A percentile compares a stretch with the other conserved stretches of the same genome.
phyloP scores from a whole-genome alignment of 2,888 invertebrate genomes.

The Nysson spinosus region DNA sequence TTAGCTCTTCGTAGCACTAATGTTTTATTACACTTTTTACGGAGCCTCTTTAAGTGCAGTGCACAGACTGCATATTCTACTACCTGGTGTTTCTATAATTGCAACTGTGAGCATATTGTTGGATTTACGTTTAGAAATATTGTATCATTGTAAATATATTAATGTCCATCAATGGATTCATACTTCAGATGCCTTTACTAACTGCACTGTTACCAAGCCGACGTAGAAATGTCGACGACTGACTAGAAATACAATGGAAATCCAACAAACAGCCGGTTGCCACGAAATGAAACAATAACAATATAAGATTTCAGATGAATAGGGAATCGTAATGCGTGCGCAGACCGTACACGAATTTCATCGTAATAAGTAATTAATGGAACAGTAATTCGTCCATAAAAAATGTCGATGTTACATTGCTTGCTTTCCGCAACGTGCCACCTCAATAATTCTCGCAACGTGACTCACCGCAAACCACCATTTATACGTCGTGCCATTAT shows the following conservation, averaged over 20 bases:
- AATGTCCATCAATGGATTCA: no score
- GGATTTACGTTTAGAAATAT: background rate
- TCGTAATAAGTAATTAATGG: conserved; percentile 24
- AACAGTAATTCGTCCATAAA: conserved; percentile 19
- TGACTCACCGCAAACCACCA: conserved; percentile 43
- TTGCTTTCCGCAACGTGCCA: conserved; percentile 44
- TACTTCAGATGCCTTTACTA: no score
- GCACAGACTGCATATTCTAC: no score
- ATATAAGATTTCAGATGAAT: conserved; percentile 2
- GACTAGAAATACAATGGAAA: conserved; percentile 1
- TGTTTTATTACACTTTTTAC: conserved; percentile 12
- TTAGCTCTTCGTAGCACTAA: conserved; percentile 3
- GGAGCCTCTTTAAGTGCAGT: conserved; percentile 4
- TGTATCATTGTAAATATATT: no score
- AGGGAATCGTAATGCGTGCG: conserved; percentile 12
- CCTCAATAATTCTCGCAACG: conserved; percentile 50
- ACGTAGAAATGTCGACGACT: conserved; percentile 3
- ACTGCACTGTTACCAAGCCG: background rate
- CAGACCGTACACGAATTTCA: conserved; percentile 31
- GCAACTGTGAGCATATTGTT: background rate
- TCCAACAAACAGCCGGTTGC: background rate
- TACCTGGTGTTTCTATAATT: no score
- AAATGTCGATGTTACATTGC: conserved; percentile 46
- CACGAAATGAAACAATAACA: background rate
- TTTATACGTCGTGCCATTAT: conserved; percentile 24